Evolutionary conservation across 2,113 vertebrate species (phyloP), one percentile per base, ranked within the genome.

Genomic region (Oenanthe oenanthe): DNA sequence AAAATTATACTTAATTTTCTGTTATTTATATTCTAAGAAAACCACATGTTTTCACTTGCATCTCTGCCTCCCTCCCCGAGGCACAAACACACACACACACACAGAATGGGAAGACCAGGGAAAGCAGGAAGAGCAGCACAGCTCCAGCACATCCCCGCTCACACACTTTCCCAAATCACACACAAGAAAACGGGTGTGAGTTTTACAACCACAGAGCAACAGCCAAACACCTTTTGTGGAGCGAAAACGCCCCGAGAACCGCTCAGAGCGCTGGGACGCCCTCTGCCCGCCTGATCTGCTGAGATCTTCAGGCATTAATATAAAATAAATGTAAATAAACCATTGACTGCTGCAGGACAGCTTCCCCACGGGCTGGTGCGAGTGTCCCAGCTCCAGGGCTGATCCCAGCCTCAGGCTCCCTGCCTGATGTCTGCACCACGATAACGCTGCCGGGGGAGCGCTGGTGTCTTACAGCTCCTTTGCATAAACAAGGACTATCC

Each of bases 21-120:
- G 22, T 68, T 92, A 82, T 66, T 94, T 82, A 76, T 88, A 93
- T 38, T 88, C 61, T 38, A 72, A 91, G 84, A 91, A 95, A 91
- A 75, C 62, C 25, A 1, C 70, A 51, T 29, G 66, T 89, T 95
- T 89, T 92, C 87, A 95, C 76, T 85, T 72, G 58, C 73, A 88
- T 70, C 62, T 85, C 68, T 73, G 72, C 82, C 92, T 91, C 82
- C 63, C 62, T 91, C 85, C 88, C 53, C 2, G 12, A 76, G 71
- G 93, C 66, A 92, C 83, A 91, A 81, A 70, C 40, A 25, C 9
- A 38, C 29, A 78, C 9, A 38, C 29, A 78, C 61, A 85, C 34
- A 84, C 43, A 50, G 26, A 75, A 80, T 31, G 76, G 65, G 86
- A 72, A 95, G 25, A 25, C 63, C 16, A 73, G 28, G 42, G 66